Base-by-base conservation (phyloP, 30 jellyfish, hydroid and myxozoan genomes). In the Chrysaora quinquecirrha region DNA sequence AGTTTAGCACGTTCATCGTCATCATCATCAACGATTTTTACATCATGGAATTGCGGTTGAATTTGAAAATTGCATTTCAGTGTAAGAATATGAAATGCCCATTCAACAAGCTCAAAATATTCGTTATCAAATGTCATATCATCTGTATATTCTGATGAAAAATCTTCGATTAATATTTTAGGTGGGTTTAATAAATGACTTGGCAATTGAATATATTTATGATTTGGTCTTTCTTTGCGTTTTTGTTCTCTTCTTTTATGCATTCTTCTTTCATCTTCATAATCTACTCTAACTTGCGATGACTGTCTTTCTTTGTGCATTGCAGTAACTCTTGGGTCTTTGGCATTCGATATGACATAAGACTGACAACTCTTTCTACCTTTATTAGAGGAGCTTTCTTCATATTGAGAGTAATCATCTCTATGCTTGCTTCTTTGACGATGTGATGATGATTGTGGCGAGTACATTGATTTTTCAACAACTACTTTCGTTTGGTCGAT, bases 61-160 rank as follows among this genome's bases (percentile, higher is more conserved):
- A 82, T 35, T 10, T 24, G 46, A 70, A 60, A 82, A 47, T 56
- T 33, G 65, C 85, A 82, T 18, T 82, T 74, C 30, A 49, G 85
- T 43, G 54, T 82, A 22, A 82, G 80, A 32, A 82, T 60, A 7
- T 75, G 92, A 82, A 82, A 82, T 6, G 92, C 92, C 92, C 92
- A 82, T 60, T 82, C 85, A 0, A 82, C 92, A 24, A 82, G 63
- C 33, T 82, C 92, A 38, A 82, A 82, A 30, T 82, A 82, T 56
- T 82, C 92, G 12, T 82, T 81, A 30, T 82, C 92, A 38, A 82
- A 82, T 1, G 85, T 50, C 66, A 64, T 69, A n/a, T 82, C 92
- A 60, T 82, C 92, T 4, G 56, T 72, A 75, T 82, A 82, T 31
- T 82, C 92, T 29, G 92, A 82, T 49, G 92, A 82, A 62, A 68